A percentile compares a stretch with the other conserved stretches of the same genome.
These are phyloP conservation scores for Yponomeuta evonymella DNA, from an alignment of 2,888 invertebrate species.

Conservation along the genomic window DNA sequence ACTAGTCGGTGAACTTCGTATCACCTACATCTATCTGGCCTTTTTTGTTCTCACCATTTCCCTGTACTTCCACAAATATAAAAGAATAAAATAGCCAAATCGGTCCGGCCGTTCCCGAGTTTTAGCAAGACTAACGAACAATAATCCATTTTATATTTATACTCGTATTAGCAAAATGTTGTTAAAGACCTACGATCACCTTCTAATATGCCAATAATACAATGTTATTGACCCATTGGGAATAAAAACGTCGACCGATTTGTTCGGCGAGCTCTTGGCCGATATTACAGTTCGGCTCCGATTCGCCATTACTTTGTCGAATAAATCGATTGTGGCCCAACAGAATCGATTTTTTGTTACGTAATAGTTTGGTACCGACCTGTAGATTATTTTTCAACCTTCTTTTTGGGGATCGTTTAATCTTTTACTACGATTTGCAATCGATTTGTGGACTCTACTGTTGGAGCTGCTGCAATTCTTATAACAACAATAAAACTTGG, in stretches of 20 bases:
- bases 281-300: conserved; percentile 24
- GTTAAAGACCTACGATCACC: neutral
- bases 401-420: neutral
- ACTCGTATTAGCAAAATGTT: no score
- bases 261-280: conserved; percentile 49
- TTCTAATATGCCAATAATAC: neutral
- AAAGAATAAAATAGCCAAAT: no score
- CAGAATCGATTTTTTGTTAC: conserved; percentile 11
- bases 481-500: no score
- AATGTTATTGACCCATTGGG: conserved; percentile 28
- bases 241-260: conserved; percentile 46
- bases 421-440: neutral
- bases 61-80: no score
- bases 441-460: neutral
- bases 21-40: no score
- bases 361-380: neutral
- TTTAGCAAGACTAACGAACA: no score
- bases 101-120: no score
- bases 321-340: neutral
- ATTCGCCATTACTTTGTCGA: neutral
- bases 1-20: no score
- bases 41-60: no score
- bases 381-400: neutral
- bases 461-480: neutral
- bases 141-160: no score